Evolutionary conservation across 2,888 invertebrate genomes (phyloP), one percentile per base, ranked within the genome.

Genomic region (Erpobdella octoculata): DNA sequence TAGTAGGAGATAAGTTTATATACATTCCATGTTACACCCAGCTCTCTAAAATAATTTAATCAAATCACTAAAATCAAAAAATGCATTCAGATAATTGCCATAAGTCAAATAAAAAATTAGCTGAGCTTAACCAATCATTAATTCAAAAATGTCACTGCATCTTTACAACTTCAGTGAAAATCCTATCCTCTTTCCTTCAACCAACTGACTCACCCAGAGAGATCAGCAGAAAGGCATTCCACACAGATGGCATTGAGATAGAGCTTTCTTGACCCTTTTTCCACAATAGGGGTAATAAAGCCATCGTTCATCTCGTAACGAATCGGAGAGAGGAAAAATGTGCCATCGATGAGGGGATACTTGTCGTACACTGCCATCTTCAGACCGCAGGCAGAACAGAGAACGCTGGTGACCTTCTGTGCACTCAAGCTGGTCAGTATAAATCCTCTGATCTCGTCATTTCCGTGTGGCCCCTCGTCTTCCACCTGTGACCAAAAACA

Each of bases 401-500:
- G 75, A 91, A 96, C 72, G 89, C 89, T 59, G 91, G 92, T 79
- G 89, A 91, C 90, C 58, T 73, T 65, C 81, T 92, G 89, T 37
- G 91, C 91, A 75, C 94, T 94, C 81, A 97, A 86, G 59, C 93
- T 93, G 74, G 94, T 93, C 81, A 97, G 86, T 79, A 97, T 92
- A 86, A 96, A 96, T 81, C 92, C 90, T 78, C 96, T 88, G 66
- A 93, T 95, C 83, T 97, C 97, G 83, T 97, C 97, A 85, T 96
- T 96, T 79, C 96, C 96, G 83, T 94, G 94, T 85, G 93, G 93
- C 76, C 93, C 94, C 83, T 97, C 96, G 82, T 97, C 96, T 85
- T 97, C 96, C 88, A 96, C 94, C 69, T 69, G 53, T 3, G 33
- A 9, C 9, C 41, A n/a, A n/a, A n/a, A n/a, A n/a, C n/a, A n/a